Conservation (phyloP, 2,113 vertebrate genomes). For the Laterallus jamaicensis region DNA sequence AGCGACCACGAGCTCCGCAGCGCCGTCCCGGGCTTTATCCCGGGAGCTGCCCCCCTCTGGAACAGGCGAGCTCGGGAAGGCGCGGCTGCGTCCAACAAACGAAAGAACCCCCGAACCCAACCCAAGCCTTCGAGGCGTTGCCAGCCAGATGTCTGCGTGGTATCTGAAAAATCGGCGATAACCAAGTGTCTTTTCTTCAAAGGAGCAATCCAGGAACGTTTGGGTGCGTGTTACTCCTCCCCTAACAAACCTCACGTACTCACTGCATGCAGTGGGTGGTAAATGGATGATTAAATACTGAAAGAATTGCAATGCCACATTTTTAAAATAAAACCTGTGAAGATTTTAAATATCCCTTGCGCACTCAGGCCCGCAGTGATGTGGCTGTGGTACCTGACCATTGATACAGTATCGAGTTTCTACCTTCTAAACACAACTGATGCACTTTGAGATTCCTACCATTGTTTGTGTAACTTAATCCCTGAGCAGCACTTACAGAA, state of each 20-base stretch:
- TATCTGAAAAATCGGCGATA: not conserved
- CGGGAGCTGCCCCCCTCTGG: too few relatives aligned
- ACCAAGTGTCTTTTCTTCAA: not conserved
- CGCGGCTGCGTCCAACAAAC: fast-evolving
- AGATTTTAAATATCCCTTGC: not conserved
- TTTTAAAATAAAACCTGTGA: not conserved
- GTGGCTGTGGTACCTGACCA: fast-evolving
- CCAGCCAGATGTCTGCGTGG: too few relatives aligned
- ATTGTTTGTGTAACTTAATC: not conserved
- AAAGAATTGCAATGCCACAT: fast-evolving
- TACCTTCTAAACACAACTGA: too few relatives aligned
- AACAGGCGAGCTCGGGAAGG: fast-evolving
- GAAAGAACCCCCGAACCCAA: too few relatives aligned
- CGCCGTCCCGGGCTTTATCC: fast-evolving
- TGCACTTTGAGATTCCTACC: fast-evolving
- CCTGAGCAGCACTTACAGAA: not conserved
- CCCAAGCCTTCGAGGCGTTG: fast-evolving
- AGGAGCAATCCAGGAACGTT: not conserved
- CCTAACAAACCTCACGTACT: fast-evolving
- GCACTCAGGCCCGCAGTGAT: not conserved
- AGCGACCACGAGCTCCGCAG: fast-evolving
- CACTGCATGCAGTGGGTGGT: not conserved
- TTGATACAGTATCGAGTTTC: not conserved
- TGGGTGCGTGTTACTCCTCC: fast-evolving
- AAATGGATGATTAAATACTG: not conserved